Percentiles rank a stretch among this genome's conserved stretches.
Evolutionary conservation across 1,140 invertebrate species (phyloP).

Genomic region (Hyposmocoma kahamanoa): DNA sequence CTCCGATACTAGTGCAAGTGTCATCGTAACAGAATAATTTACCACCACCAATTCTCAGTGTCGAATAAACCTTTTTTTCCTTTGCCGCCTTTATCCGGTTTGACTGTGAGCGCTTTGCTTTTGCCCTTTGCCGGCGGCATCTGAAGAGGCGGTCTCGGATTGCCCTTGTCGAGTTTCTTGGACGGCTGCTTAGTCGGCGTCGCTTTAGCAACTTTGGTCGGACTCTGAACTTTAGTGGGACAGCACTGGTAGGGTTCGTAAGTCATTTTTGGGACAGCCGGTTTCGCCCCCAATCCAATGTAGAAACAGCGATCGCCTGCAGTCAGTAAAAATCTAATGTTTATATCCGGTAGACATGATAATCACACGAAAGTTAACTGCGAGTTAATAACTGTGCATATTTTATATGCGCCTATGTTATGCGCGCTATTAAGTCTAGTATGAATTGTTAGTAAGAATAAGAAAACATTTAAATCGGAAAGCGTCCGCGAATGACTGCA

Average conservation of each 20-base stretch:
- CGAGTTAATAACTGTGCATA: slow-evolving; percentile 64
- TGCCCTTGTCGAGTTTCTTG: slow-evolving; percentile 61
- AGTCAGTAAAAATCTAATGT: slow-evolving; percentile 73
- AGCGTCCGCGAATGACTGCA: slow-evolving; percentile 72
- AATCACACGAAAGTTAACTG: slow-evolving; percentile 55
- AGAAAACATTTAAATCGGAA: slow-evolving; percentile 63
- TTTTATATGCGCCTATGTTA: slow-evolving; percentile 45
- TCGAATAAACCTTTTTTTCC: slow-evolving; percentile 88
- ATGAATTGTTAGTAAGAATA: slow-evolving; percentile 66
- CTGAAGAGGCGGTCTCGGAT: slow-evolving; percentile 35
- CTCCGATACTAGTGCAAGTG: slow-evolving; percentile 43
- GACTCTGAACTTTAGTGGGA: slow-evolving; percentile 84
- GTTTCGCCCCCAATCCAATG: slow-evolving; percentile 92
- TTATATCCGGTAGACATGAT: slow-evolving; percentile 57
- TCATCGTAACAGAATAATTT: slow-evolving; percentile 51
- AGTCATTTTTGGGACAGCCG: slow-evolving; percentile 83
- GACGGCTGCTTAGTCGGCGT: slow-evolving; percentile 70
- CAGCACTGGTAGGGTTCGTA: slow-evolving; percentile 93
- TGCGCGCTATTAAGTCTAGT: slow-evolving; percentile 56
- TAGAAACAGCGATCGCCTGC: slow-evolving; percentile 96
- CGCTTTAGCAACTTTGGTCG: slow-evolving; percentile 81
- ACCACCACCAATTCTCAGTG: slow-evolving; percentile 83
- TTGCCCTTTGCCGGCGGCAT: slow-evolving; percentile 59
- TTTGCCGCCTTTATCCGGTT: slow-evolving; percentile 74
- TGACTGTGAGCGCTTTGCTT: slow-evolving; percentile 64